Evolutionary conservation across 2,797 vertebrate genomes (phyloP).

Genomic region (Scyliorhinus canicula): DNA sequence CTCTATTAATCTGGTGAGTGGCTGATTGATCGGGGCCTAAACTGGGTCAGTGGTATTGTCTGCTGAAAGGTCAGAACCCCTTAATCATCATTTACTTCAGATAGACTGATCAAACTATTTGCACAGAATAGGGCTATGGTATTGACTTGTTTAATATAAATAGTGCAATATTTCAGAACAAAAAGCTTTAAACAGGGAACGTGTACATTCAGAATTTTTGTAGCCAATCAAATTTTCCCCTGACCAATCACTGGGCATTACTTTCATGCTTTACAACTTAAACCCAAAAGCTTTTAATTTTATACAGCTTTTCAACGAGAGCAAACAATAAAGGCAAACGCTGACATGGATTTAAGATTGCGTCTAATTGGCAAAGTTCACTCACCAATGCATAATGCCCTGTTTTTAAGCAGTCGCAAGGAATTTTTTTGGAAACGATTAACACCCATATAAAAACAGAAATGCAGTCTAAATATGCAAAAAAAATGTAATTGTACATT

Average conservation of each 20-base stretch:
- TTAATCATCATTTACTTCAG: constrained; percentile 69
- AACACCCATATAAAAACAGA: background rate
- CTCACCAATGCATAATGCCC: background rate
- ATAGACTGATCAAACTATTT: constrained; percentile 42
- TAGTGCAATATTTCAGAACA: background rate
- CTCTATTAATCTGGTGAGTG: constrained; percentile 71
- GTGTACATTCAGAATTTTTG: background rate
- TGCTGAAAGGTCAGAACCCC: constrained; percentile 72
- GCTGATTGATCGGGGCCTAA: constrained; percentile 70
- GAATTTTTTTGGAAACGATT: background rate
- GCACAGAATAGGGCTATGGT: background rate
- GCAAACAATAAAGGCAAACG: too few species aligned
- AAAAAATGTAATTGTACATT: background rate
- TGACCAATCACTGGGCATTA: background rate
- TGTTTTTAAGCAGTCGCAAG: background rate
- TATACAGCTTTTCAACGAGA: background rate
- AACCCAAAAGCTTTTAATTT: background rate
- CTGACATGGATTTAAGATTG: background rate
- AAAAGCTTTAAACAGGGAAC: background rate
- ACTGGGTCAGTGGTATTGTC: constrained; percentile 74
- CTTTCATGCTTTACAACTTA: background rate
- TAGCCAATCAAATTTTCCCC: background rate
- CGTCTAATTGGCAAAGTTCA: background rate
- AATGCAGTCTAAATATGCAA: background rate
- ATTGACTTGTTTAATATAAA: constrained; percentile 12